Conservation (phyloP, 2,888 invertebrate species). For the Lasioglossum morio region DNA sequence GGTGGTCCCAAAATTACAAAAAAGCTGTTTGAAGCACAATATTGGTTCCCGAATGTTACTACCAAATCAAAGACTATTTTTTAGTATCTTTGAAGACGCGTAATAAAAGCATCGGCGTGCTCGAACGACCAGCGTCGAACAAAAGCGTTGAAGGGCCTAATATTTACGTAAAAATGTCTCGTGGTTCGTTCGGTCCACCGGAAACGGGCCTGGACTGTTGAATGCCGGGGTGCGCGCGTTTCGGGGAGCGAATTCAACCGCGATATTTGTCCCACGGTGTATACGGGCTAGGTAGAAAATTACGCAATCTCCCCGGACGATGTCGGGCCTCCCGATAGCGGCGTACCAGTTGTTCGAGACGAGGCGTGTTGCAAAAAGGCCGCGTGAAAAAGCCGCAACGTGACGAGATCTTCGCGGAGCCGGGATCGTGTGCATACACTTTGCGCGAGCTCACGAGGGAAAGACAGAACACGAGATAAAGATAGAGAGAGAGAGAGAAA, state of each 20-base stretch:
- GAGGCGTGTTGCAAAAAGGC: constrained; percentile 1
- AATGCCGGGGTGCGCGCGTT: neutral
- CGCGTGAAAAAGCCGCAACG: constrained; percentile 10
- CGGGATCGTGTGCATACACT: neutral
- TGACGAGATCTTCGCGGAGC: constrained; percentile 5
- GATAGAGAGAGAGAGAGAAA: neutral
- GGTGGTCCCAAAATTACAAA: no score
- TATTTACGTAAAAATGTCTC: neutral
- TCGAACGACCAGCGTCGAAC: neutral
- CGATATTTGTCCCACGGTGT: neutral
- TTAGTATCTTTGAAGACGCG: no score
- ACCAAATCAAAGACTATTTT: no score
- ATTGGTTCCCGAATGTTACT: no score
- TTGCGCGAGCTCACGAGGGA: neutral
- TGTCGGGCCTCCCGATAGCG: constrained; percentile 3
- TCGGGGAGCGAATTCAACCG: neutral
- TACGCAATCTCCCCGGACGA: constrained; percentile 39
- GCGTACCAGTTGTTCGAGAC: neutral
- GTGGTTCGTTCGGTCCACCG: neutral
- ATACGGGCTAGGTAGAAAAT: constrained; percentile 25
- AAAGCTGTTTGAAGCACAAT: no score
- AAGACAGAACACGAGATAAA: neutral
- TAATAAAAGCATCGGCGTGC: neutral
- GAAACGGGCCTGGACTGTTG: neutral
- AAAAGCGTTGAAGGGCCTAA: neutral